A percentile compares a stretch with the other conserved stretches of the same genome.
Evolutionary conservation across 2,113 vertebrate genomes (phyloP).

Genomic region (Tylochromis polylepis): DNA sequence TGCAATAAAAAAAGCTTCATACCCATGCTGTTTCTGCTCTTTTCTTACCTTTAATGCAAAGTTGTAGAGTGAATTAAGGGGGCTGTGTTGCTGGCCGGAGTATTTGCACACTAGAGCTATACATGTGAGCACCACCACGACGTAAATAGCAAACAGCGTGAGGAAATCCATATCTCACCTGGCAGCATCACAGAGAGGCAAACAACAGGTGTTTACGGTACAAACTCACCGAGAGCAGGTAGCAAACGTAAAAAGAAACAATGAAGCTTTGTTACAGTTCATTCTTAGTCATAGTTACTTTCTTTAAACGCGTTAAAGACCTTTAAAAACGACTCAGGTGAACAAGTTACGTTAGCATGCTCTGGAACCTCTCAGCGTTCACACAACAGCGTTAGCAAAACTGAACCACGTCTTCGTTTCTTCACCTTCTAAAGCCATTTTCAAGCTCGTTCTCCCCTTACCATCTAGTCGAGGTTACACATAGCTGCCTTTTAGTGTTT

Average conservation of each 20-base stretch:
- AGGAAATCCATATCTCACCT: conserved; percentile 86
- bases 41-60: conserved; percentile 53
- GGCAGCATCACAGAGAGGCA: neutral
- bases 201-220: conserved; percentile 23
- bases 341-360: conserved; percentile 17
- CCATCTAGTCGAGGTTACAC: neutral
- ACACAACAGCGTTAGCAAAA: neutral
- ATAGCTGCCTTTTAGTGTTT: neutral
- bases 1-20: neutral
- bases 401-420: neutral
- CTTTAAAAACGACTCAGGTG: neutral
- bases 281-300: neutral
- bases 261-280: rapidly evolving
- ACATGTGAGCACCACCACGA: conserved; percentile 66
- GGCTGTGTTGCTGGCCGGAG: conserved; percentile 67
- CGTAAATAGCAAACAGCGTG: conserved; percentile 80
- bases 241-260: neutral
- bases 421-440: neutral
- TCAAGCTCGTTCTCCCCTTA: neutral
- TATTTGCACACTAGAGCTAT: conserved; percentile 72
- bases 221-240: neutral
- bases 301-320: neutral
- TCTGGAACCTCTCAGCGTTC: neutral
- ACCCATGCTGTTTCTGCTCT: neutral
- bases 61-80: conserved; percentile 36